Evolutionary conservation across 2,113 vertebrate species (phyloP).

Genomic region (Oenanthe melanoleuca): DNA sequence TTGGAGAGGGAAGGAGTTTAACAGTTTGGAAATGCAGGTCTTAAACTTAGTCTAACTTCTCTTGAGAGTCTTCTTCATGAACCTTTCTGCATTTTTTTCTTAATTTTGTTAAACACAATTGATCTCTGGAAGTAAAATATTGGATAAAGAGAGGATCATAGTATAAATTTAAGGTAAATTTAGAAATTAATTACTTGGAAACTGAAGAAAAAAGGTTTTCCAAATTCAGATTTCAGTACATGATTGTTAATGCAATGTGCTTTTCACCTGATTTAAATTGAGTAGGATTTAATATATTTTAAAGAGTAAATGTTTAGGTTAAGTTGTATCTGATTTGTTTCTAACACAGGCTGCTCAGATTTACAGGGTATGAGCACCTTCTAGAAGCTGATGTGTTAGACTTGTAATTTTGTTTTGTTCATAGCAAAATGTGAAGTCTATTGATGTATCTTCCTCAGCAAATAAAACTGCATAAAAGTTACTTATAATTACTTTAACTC

Average conservation of each 20-base stretch:
- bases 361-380: background rate
- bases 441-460: background rate
- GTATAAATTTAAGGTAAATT: background rate
- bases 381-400: background rate
- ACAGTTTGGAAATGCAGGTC: background rate
- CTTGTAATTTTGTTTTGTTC: background rate
- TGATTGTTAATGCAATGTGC: background rate
- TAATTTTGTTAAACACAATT: background rate
- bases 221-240: background rate
- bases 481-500: background rate
- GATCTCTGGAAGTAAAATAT: background rate
- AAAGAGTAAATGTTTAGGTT: background rate
- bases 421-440: background rate
- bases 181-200: background rate
- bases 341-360: background rate
- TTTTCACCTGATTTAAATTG: background rate
- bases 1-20: background rate
- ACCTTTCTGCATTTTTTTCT: background rate
- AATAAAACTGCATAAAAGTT: background rate
- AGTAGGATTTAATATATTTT: background rate
- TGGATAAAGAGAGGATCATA: background rate
- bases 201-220: background rate
- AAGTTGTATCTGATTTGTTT: background rate
- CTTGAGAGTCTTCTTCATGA: background rate
- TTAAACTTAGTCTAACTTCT: background rate